phyloP scores from a whole-genome alignment of 2,888 invertebrate species.

The Trissolcus japonicus region DNA sequence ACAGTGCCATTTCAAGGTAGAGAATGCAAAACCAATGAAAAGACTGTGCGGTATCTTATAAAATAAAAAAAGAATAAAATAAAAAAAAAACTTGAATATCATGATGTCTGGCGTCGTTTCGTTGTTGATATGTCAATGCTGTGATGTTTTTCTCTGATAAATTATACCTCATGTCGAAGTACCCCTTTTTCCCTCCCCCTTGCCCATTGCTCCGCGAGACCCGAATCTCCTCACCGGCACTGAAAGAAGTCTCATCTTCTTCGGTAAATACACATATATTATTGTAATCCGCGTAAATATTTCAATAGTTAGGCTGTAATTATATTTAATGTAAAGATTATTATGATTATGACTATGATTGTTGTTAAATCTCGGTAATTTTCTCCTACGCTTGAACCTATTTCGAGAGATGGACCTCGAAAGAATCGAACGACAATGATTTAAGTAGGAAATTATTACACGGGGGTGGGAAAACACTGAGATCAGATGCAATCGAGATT shows the following conservation, averaged over 20 bases:
- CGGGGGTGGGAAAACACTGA: too few relatives aligned
- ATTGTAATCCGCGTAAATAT: constrained; percentile 70
- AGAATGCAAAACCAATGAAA: not conserved
- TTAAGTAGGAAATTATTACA: too few relatives aligned
- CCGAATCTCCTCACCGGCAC: constrained; percentile 47
- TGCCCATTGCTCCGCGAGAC: constrained; percentile 8
- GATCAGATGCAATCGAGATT: too few relatives aligned
- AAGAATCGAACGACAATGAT: not conserved
- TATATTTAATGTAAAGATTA: constrained; percentile 73
- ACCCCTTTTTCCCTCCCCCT: constrained; percentile 8
- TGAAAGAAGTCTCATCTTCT: constrained; percentile 41
- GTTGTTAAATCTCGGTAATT: constrained; percentile 70
- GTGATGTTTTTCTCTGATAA: constrained; percentile 74
- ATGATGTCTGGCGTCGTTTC: constrained; percentile 65
- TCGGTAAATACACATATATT: constrained; percentile 66
- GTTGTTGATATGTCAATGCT: constrained; percentile 74
- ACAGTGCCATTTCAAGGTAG: constrained; percentile 61
- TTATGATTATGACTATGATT: constrained; percentile 65
- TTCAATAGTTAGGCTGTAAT: constrained; percentile 67
- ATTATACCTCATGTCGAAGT: constrained; percentile 61
- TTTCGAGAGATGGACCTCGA: constrained; percentile 65
- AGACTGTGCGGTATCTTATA: constrained; percentile 5
- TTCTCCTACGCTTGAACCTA: constrained; percentile 68
- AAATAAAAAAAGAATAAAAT: not conserved
- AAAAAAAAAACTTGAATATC: constrained; percentile 37